Evolutionary conservation across 2,888 invertebrate species (phyloP).

Genomic region (Drosophila monieri): DNA sequence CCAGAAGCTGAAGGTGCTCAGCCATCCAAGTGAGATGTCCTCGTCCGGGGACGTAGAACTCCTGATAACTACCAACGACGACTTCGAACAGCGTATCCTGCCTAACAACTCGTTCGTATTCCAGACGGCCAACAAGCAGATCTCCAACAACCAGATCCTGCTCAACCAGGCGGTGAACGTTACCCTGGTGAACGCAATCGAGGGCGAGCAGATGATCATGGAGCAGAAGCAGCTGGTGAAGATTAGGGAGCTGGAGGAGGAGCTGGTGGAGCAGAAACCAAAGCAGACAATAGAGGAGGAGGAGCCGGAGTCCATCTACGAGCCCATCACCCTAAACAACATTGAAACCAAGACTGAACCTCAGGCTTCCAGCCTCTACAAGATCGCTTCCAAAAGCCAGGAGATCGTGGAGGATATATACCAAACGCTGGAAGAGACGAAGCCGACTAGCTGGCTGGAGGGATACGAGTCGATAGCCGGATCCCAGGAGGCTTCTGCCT

Average conservation of each 20-base stretch:
- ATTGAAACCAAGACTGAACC: slow-evolving; percentile 72
- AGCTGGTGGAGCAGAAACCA: neutral
- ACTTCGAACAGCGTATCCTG: slow-evolving; percentile 83
- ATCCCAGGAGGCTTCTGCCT: slow-evolving; percentile 51
- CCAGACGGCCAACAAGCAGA: slow-evolving; percentile 84
- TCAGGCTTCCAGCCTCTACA: slow-evolving; percentile 62
- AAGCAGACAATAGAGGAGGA: slow-evolving; percentile 9
- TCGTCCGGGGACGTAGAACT: slow-evolving; percentile 35
- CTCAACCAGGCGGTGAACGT: slow-evolving; percentile 82
- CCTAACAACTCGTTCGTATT: slow-evolving; percentile 89
- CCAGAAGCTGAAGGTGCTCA: slow-evolving; percentile 76
- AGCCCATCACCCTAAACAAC: slow-evolving; percentile 67
- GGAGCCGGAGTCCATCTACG: slow-evolving; percentile 65
- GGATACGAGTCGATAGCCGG: slow-evolving; percentile 82
- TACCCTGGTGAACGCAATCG: slow-evolving; percentile 80
- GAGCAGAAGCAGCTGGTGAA: slow-evolving; percentile 62
- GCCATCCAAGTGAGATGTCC: slow-evolving; percentile 31
- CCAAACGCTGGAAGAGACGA: slow-evolving; percentile 79
- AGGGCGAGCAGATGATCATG: slow-evolving; percentile 77
- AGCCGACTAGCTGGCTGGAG: slow-evolving; percentile 64
- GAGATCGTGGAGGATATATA: slow-evolving; percentile 75
- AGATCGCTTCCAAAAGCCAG: slow-evolving; percentile 33
- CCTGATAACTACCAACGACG: slow-evolving; percentile 63
- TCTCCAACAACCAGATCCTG: slow-evolving; percentile 62
- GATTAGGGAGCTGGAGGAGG: neutral